These are phyloP conservation scores for Cherax destructor DNA, from an alignment of 1,140 invertebrate genomes.

Conservation along the genomic window DNA sequence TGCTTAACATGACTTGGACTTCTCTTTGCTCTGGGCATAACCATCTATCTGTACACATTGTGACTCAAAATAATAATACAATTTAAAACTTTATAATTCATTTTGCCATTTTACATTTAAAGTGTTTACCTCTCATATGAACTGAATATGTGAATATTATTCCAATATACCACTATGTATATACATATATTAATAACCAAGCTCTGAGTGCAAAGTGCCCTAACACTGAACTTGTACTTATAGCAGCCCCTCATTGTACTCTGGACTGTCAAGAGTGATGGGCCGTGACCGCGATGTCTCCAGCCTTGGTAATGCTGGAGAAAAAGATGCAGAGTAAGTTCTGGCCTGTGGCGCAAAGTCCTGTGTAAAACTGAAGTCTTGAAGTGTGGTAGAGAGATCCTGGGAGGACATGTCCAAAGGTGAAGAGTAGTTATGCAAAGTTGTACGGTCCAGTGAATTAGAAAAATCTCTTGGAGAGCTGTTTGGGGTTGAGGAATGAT, in stretches of 20 bases:
- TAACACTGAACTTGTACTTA: constrained; percentile 45
- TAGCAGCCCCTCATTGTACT: constrained; percentile 56
- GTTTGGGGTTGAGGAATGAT: constrained; percentile 29
- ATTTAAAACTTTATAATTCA: constrained; percentile 12
- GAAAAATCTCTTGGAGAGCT: constrained; percentile 52
- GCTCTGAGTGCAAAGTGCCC: constrained; percentile 16
- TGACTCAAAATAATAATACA: constrained; percentile 33
- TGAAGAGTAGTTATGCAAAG: constrained; percentile 27
- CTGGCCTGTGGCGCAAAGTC: constrained; percentile 14
- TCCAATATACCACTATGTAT: constrained; percentile 39
- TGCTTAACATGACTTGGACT: constrained; percentile 23
- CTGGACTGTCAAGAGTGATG: constrained; percentile 66
- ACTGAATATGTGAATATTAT: constrained; percentile 6
- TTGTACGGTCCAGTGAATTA: background rate
- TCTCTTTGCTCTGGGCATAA: constrained; percentile 49
- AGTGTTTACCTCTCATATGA: constrained; percentile 7
- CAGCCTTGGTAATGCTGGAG: constrained; percentile 49
- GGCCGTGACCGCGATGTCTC: constrained; percentile 53
- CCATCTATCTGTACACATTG: constrained; percentile 37
- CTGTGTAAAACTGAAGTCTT: constrained; percentile 39
- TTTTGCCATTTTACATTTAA: constrained; percentile 28
- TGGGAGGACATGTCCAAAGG: constrained; percentile 29
- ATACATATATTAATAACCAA: constrained; percentile 40
- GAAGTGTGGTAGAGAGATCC: constrained; percentile 37
- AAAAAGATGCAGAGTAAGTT: constrained; percentile 31